Base-by-base conservation (phyloP, 2,797 vertebrate species). In the Prunella strophiata region DNA sequence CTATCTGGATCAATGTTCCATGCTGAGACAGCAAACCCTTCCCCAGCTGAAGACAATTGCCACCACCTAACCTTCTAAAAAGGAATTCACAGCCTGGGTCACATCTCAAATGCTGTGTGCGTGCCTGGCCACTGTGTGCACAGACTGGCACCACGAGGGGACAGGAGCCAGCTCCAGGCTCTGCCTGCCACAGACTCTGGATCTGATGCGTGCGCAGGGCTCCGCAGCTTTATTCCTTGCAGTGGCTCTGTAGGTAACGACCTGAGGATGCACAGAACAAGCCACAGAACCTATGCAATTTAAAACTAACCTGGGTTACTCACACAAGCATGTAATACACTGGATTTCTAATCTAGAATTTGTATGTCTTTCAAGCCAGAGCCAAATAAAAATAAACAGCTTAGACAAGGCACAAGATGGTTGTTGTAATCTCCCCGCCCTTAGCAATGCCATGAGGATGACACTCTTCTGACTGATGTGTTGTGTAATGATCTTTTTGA, bases 131-230 rank as follows among this genome's bases (percentile, higher is more conserved):
- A 1, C 43, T 17, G 34, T 18, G 40, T 19, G 3, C 9, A 6
- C 91, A 89, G 81, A 30, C 71, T 40, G 58, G 62, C 84, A 51
- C 77, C 0, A 0, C 0, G 1, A 54, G 52, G 61, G 30, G 62
- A 72, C 32, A 0, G 4, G 32, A 80, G 50, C 38, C 79, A 84
- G 1, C 58, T 65, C 58, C 73, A 10, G 25, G 38, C 32, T 59
- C 50, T 75, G 54, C 47, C 78, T 48, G 45, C 26, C 3, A 1
- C 54, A 11, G 27, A 3, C 26, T 51, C 58, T 19, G 5, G 3
- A 45, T 51, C 51, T 70, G 62, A 62, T 5, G 3, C 7, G 1
- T 3, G 15, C 0, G 0, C 32, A 25, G 36, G 32, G 30, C 2
- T 30, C 22, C 43, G 25, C 58, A 38, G 66, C 54, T 61, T 43